A percentile compares a stretch with the other conserved stretches of the same genome.
phyloP scores from a whole-genome alignment of 2,797 vertebrate species.

The Pangasius djambal region DNA sequence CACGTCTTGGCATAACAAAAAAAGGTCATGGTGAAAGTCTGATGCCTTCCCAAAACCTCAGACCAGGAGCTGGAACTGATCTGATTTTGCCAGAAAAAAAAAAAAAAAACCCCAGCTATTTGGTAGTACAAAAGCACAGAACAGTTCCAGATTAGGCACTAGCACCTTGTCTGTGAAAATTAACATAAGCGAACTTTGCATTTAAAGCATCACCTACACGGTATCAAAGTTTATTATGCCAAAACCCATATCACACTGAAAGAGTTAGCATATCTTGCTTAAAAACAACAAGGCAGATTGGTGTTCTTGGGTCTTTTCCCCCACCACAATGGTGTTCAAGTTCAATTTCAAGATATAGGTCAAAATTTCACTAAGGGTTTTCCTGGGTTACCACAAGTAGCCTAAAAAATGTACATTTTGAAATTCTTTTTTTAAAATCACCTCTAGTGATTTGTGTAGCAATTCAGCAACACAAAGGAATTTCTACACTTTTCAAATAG shows the following conservation, averaged over 20 bases:
- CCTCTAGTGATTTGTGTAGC: not conserved
- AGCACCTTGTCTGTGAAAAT: not conserved
- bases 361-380: not conserved
- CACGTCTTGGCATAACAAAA: not conserved
- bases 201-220: not conserved
- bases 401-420: not conserved
- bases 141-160: not conserved
- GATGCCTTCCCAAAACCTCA: not conserved
- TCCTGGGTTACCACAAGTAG: not conserved
- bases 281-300: not conserved
- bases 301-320: not conserved
- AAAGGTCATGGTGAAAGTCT: not conserved
- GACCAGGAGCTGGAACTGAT: not conserved
- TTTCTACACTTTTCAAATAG: not conserved
- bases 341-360: not conserved
- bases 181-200: not conserved
- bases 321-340: not conserved
- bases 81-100: not conserved
- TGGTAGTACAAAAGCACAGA: not conserved
- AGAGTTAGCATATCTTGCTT: not conserved
- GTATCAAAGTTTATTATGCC: not conserved
- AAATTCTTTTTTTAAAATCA: not conserved
- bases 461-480: not conserved
- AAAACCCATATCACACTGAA: not conserved
- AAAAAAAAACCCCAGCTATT: not conserved